Conservation (phyloP, 2,113 vertebrate genomes). For the Xenus cinereus region DNA sequence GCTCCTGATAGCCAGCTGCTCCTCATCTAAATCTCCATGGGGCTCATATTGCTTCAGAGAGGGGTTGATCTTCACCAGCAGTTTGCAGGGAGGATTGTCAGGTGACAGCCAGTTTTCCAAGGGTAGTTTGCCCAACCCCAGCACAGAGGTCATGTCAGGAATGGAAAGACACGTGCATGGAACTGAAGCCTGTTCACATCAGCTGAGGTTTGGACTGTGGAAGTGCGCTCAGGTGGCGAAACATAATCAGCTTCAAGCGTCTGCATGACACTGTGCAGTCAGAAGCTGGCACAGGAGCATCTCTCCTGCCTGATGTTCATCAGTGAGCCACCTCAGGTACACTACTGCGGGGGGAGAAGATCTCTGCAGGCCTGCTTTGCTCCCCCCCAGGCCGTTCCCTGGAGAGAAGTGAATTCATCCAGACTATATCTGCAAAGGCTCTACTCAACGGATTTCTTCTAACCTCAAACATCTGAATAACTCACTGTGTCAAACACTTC, state of each 20-base stretch:
- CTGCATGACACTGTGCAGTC: not conserved
- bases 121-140: not conserved
- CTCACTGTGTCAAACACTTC: not conserved
- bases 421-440: not conserved
- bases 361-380: not conserved
- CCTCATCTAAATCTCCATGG: not conserved
- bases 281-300: not conserved
- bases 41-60: not conserved
- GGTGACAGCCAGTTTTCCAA: not conserved
- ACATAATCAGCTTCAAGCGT: not conserved
- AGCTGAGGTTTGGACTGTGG: not conserved
- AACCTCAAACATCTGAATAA: not conserved
- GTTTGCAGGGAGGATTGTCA: not conserved
- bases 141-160: not conserved
- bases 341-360: too few species aligned
- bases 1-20: not conserved
- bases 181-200: not conserved
- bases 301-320: rapidly evolving
- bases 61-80: not conserved
- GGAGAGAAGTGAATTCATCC: not conserved
- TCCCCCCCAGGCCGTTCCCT: not conserved
- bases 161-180: not conserved
- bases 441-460: not conserved
- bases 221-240: rapidly evolving
- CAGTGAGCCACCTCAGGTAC: not conserved